Percentiles rank a stretch among this genome's conserved stretches.
These are phyloP conservation scores for Meliscaeva auricollis DNA, from an alignment of 2,888 invertebrate species.

Conservation along the genomic window DNA sequence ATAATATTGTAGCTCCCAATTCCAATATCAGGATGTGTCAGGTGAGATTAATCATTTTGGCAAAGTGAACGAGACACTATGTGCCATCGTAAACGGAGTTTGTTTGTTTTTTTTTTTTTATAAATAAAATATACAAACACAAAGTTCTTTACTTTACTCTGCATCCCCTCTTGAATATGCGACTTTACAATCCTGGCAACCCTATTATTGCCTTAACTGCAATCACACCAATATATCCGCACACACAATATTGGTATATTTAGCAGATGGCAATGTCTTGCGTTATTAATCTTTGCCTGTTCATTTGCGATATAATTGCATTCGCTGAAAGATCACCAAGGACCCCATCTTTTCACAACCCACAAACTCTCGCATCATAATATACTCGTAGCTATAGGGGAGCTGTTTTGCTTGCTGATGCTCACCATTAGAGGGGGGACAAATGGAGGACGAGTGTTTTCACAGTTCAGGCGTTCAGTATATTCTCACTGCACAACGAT, in stretches of 20 bases:
- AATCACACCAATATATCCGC: not conserved
- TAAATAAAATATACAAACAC: constrained; percentile 14
- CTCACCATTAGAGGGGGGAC: not conserved
- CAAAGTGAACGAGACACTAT: constrained; percentile 58
- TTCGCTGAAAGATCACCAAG: constrained; percentile 74
- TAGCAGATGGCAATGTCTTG: constrained; percentile 75
- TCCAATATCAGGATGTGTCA: constrained; percentile 64
- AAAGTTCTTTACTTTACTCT: too few relatives aligned
- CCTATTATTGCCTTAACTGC: constrained; percentile 27
- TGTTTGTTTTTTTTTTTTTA: constrained; percentile 32
- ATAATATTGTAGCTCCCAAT: constrained; percentile 16
- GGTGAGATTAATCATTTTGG: constrained; percentile 72
- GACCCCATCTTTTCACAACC: constrained; percentile 36
- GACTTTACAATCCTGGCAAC: constrained; percentile 51
- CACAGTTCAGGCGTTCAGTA: constrained; percentile 1
- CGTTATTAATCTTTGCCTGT: constrained; percentile 74
- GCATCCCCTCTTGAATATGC: not conserved
- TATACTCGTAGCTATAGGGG: not conserved
- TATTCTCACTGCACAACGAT: constrained; percentile 14
- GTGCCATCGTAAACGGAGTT: constrained; percentile 1
- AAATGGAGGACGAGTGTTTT: not conserved
- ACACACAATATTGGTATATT: constrained; percentile 54
- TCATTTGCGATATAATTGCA: constrained; percentile 75
- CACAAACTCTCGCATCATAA: too few relatives aligned
- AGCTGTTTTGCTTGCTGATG: constrained; percentile 7